phyloP scores from a whole-genome alignment of 2,113 vertebrate genomes.

The Ranitomeya variabilis region DNA sequence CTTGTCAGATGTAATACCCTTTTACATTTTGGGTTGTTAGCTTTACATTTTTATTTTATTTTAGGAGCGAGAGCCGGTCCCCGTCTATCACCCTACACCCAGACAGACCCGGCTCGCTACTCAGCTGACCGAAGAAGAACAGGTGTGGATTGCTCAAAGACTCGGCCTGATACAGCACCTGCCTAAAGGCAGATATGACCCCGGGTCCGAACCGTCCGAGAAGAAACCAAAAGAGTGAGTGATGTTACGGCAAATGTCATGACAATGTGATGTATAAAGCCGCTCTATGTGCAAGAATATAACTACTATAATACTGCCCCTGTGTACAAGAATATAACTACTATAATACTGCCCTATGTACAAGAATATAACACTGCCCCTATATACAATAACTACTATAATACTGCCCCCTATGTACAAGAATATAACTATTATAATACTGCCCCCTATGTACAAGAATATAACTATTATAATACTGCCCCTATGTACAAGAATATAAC shows the following conservation, averaged over 20 bases:
- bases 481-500: too few species aligned
- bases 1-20: neutral
- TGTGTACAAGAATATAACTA: too few species aligned
- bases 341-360: too few species aligned
- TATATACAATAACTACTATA: too few species aligned
- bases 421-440: too few species aligned
- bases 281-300: neutral
- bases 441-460: too few species aligned
- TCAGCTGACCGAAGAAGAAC: slow-evolving; percentile 75
- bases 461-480: too few species aligned
- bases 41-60: neutral
- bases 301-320: slow-evolving; percentile 1
- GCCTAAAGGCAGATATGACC: slow-evolving; percentile 71
- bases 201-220: slow-evolving; percentile 66
- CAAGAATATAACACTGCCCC: too few species aligned
- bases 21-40: neutral
- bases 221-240: slow-evolving; percentile 74
- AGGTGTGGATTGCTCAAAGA: slow-evolving; percentile 72
- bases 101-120: slow-evolving; percentile 70
- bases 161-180: slow-evolving; percentile 77
- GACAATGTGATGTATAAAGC: too few species aligned
- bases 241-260: neutral
- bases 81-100: slow-evolving; percentile 72
- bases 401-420: too few species aligned
- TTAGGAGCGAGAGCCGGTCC: slow-evolving; percentile 69